Conservation (phyloP, 2,113 vertebrate genomes). For the Lepus europaeus region DNA sequence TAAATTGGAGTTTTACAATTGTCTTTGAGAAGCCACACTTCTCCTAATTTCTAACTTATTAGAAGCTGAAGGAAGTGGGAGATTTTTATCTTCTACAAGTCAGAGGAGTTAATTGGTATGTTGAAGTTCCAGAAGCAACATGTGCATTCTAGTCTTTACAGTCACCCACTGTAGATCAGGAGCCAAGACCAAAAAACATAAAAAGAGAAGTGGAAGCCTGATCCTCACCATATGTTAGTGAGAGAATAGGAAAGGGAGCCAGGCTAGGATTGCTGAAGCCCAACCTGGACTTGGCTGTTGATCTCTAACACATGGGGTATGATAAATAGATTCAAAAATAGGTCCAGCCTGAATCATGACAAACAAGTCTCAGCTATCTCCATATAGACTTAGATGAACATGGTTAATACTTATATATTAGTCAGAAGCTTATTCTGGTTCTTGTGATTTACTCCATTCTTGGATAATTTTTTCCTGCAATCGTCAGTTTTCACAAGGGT, state of each 20-base stretch:
- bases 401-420: background rate
- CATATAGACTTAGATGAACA: background rate
- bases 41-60: background rate
- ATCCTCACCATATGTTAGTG: background rate
- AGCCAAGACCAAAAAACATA: constrained; percentile 14
- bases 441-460: background rate
- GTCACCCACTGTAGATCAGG: background rate
- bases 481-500: background rate
- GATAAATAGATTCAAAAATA: constrained; percentile 11
- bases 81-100: background rate
- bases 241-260: background rate
- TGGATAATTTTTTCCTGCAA: background rate
- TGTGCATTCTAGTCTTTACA: constrained; percentile 33
- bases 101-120: background rate
- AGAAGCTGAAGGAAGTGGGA: background rate
- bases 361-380: background rate
- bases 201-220: background rate
- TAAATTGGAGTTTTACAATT: background rate
- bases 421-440: constrained; percentile 4
- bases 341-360: background rate
- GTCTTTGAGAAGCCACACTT: background rate
- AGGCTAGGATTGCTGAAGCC: background rate
- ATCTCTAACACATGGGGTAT: background rate
- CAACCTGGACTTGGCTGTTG: background rate
- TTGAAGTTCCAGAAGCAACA: background rate